Evolutionary conservation across 2,888 invertebrate species (phyloP).

Genomic region (Geophilus truncorum): DNA sequence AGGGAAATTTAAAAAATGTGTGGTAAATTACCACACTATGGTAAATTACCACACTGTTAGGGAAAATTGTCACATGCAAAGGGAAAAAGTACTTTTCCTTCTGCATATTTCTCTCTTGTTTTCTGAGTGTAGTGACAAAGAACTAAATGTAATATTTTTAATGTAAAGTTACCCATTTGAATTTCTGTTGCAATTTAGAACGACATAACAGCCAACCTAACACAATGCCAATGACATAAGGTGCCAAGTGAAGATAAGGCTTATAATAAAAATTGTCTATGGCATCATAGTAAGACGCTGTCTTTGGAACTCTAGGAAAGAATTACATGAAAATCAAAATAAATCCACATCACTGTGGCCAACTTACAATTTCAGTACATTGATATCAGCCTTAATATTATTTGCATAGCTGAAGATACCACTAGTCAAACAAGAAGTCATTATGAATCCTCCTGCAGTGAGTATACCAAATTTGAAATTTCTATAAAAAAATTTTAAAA

Average conservation of each 20-base stretch:
- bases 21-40: no score
- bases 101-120: no score
- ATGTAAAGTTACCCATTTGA: background rate
- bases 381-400: background rate
- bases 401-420: background rate
- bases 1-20: no score
- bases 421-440: background rate
- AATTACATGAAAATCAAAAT: no score
- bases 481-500: background rate
- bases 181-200: background rate
- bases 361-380: background rate
- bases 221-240: background rate
- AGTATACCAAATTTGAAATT: background rate
- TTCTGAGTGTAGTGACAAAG: no score
- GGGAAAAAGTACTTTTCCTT: no score
- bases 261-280: background rate
- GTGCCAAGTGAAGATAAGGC: background rate
- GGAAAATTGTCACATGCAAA: no score
- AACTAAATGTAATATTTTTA: no score
- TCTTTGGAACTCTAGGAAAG: background rate
- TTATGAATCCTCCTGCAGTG: background rate
- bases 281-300: background rate
- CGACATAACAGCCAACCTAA: background rate
- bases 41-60: no score
- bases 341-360: no score